Base-by-base conservation (phyloP, 2,888 invertebrate species). In the Hylaea fasciaria region DNA sequence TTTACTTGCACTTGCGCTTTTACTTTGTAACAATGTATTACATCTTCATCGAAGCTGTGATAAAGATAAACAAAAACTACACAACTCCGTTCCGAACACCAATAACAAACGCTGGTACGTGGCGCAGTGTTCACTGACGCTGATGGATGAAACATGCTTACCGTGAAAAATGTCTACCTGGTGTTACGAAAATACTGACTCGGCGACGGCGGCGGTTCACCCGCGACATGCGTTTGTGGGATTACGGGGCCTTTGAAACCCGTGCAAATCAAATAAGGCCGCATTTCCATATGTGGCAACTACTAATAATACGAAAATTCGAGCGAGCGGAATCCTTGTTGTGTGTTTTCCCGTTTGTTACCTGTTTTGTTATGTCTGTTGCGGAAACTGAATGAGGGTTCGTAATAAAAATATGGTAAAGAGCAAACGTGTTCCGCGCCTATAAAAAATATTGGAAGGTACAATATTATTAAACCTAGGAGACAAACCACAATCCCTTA, bases 261-360 rank as follows among this genome's bases (percentile, higher is more conserved):
- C 62, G 35, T 61, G 72, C 68, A 73, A 77, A 75, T 73, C 73
- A 78, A 78, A 69, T 67, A 67, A 64, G 56, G 52, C 62, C 64
- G 48, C 55, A 68, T 66, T 64, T 62, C 65, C 65, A 68, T 65
- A 65, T 58, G 66, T 65, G 65, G 49, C 49, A 65, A 65, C 65
- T 64, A 65, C 64, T 69, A 65, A 67, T 66, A 67, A 61, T 59
- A 60, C 46, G 60, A 57, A 62, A 61, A 67, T 65, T 62, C 45
- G 65, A 37, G 54, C 53, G 45, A 17, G 44, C 48, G 50, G 49
- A 50, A 50, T 57, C 52, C 45, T 51, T 44, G 61, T 55, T 51
- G 50, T 40, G 51, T 55, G 16, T 60, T 50, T 53, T 59, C 47
- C 41, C 43, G 45, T 56, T 54, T 48, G 52, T 51, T 28, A 45